Base-by-base conservation (phyloP, 2,113 vertebrate species). In the Epinephelus fuscoguttatus region DNA sequence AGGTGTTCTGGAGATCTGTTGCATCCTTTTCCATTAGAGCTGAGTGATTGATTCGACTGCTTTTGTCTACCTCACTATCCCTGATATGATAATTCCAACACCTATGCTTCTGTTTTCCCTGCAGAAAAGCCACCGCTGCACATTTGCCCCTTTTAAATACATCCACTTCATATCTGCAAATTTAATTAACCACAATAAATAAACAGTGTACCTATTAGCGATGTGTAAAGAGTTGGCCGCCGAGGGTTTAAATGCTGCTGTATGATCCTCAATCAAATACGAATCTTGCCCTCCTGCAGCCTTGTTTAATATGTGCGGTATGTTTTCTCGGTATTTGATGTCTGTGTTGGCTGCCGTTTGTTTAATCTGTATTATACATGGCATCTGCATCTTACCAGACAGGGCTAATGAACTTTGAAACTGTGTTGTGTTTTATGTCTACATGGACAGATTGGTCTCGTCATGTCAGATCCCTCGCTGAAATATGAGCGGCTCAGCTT, bases 341-440 rank as follows among this genome's bases (percentile, higher is more conserved):
- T 89, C 84, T 92, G 68, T 80, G 72, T 92, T 87, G 62, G 70
- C 23, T 37, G 72, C 52, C 13, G 47, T 67, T 70, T 79, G 62
- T 87, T 90, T 55, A 61, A 59, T 82, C 60, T 42, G 74, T 18
- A 21, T 82, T 57, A 14, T 61, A 30, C 57, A 33, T 19, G 3
- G 66, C 81, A 69, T 78, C 67, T 75, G 88, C 82, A n/a, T 78
- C 71, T 66, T 21, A 59, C 57, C 82, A 83, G 84, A 69, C 69
- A 15, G 2, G 72, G 66, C 75, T 85, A 92, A 91, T 91, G 89
- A 92, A 90, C 86, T 89, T 73, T 86, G 78, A 87, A 85, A 86
- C 71, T 45, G 68, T 40, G 63, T 81, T 70, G 66, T 61, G 59
- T 75, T 80, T 83, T 42, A 59, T 72, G 70, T 85, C 66, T 83